phyloP scores from a whole-genome alignment of 2,113 vertebrate genomes.

The Odontophorus gujanensis region DNA sequence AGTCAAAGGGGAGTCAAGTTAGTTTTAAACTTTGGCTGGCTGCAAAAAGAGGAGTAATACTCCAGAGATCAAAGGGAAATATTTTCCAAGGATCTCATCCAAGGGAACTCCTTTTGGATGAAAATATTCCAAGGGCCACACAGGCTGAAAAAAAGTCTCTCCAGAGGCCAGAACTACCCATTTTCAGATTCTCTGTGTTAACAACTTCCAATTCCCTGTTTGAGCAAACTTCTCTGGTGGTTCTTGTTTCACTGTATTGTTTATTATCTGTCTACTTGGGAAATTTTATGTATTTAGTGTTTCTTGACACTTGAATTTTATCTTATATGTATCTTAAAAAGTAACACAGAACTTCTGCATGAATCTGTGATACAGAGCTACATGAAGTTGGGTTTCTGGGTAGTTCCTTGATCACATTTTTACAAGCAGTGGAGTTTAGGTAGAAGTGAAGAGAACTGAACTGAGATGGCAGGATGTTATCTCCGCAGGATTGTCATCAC shows the following conservation, averaged over 20 bases:
- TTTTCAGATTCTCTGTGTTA: slow-evolving; percentile 56
- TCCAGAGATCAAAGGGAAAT: slow-evolving; percentile 77
- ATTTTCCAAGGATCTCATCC: slow-evolving; percentile 80
- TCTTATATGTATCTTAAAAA: not conserved
- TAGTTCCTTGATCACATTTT: not conserved
- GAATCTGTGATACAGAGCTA: not conserved
- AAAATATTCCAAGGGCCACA: slow-evolving; percentile 79
- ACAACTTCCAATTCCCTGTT: slow-evolving; percentile 48
- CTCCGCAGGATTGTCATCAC: not conserved
- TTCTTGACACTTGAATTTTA: slow-evolving; percentile 16
- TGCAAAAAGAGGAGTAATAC: slow-evolving; percentile 74
- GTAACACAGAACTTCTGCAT: not conserved
- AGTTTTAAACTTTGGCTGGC: slow-evolving; percentile 78
- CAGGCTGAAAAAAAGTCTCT: slow-evolving; percentile 72
- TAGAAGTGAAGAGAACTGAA: not conserved
- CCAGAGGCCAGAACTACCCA: slow-evolving; percentile 53
- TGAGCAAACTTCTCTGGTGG: slow-evolving; percentile 41
- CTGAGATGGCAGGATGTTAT: not conserved
- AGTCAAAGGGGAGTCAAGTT: slow-evolving; percentile 67
- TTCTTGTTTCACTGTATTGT: slow-evolving; percentile 43
- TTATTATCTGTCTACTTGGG: slow-evolving; percentile 60
- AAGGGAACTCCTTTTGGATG: slow-evolving; percentile 77
- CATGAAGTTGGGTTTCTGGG: not conserved
- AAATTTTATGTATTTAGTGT: slow-evolving; percentile 40
- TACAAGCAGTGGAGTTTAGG: not conserved